Evolutionary conservation across 2,797 vertebrate species (phyloP).

Genomic region (Lagorchestes hirsutus): DNA sequence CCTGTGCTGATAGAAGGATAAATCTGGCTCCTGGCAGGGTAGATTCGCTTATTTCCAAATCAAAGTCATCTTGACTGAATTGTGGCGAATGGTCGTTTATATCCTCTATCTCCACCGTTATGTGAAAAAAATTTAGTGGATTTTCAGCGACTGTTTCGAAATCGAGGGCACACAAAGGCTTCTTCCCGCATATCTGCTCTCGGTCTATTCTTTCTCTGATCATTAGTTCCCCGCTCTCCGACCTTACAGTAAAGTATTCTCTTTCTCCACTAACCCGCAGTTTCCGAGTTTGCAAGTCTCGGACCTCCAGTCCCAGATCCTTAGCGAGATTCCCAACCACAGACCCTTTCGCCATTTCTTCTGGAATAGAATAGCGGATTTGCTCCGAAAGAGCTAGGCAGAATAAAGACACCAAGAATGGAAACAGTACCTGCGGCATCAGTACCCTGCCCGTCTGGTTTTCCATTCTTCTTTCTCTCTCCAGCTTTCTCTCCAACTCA

Average conservation of each 20-base stretch:
- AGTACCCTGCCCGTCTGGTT: background rate
- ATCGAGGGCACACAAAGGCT: conserved; percentile 27
- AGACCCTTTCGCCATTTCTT: conserved; percentile 63
- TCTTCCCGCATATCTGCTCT: conserved; percentile 50
- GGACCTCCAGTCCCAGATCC: conserved; percentile 62
- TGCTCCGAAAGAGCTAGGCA: conserved; percentile 79
- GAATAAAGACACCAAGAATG: conserved; percentile 82
- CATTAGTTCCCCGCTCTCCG: conserved; percentile 63
- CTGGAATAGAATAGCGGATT: conserved; percentile 49
- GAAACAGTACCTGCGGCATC: conserved; percentile 82
- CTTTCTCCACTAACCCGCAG: conserved; percentile 70
- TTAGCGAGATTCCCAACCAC: conserved; percentile 62
- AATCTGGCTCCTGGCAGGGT: conserved; percentile 36
- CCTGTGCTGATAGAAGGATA: conserved; percentile 24
- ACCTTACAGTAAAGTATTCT: conserved; percentile 47
- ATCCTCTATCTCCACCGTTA: conserved; percentile 62
- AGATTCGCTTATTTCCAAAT: conserved; percentile 60
- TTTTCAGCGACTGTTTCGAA: conserved; percentile 69
- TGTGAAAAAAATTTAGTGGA: conserved; percentile 53
- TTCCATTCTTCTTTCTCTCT: conserved; percentile 10
- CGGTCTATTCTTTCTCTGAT: conserved; percentile 67
- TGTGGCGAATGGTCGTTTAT: conserved; percentile 72
- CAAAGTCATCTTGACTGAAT: conserved; percentile 62
- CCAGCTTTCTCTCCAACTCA: background rate
- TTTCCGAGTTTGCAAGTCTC: conserved; percentile 55